Conservation (phyloP, 2,888 invertebrate genomes). For the Drosophila histrio region DNA sequence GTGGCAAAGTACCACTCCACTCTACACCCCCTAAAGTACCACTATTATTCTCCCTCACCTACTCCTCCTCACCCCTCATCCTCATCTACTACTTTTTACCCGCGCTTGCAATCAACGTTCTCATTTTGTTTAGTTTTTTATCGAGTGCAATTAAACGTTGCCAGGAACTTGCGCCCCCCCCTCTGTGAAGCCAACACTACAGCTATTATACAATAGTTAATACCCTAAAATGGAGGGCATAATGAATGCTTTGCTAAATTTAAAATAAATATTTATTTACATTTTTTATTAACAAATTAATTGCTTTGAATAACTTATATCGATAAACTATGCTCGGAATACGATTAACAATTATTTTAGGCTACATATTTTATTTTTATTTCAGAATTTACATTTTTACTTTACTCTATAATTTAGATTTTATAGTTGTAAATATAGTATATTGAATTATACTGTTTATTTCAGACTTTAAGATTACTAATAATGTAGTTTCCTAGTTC, state of each 20-base stretch:
- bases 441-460: too few relatives aligned
- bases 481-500: neutral
- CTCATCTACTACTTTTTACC: neutral
- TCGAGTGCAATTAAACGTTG: constrained; percentile 54
- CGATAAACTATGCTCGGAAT: too few relatives aligned
- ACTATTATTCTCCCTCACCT: neutral
- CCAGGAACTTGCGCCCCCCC: constrained; percentile 14
- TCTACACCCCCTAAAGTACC: neutral
- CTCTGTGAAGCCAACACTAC: neutral
- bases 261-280: too few relatives aligned
- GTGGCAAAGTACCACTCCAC: constrained; percentile 3
- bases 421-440: too few relatives aligned
- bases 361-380: too few relatives aligned
- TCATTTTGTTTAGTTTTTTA: constrained; percentile 46
- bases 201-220: neutral
- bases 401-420: too few relatives aligned
- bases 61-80: neutral
- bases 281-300: too few relatives aligned
- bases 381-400: too few relatives aligned
- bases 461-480: too few relatives aligned
- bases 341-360: too few relatives aligned
- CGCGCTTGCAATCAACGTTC: constrained; percentile 52
- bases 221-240: neutral
- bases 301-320: too few relatives aligned
- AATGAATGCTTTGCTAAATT: neutral